Conservation (phyloP, 2,888 invertebrate genomes). For the Cheiracanthium punctorium region DNA sequence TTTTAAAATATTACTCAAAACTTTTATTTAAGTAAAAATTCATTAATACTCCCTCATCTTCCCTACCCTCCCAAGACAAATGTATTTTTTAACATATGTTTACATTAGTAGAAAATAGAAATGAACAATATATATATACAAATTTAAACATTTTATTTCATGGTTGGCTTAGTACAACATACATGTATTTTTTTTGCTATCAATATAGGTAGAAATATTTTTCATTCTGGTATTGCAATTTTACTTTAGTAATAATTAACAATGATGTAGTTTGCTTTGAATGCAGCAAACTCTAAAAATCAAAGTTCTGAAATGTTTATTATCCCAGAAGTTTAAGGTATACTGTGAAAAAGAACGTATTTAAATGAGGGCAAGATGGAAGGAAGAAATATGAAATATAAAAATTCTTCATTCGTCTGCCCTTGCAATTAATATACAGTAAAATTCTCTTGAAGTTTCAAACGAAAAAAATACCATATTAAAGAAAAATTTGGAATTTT, state of each 20-base stretch:
- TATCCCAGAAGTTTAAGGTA: background rate
- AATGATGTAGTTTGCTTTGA: background rate
- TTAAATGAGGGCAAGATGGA: background rate
- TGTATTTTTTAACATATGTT: too few relatives aligned
- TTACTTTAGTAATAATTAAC: background rate
- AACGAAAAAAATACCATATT: too few relatives aligned
- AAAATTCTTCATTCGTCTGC: constrained; percentile 7
- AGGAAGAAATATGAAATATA: background rate
- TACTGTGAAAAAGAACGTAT: background rate
- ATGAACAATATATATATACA: background rate
- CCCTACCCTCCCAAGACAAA: too few relatives aligned
- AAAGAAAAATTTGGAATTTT: too few relatives aligned
- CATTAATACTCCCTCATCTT: too few relatives aligned
- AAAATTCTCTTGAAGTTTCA: background rate
- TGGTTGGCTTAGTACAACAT: background rate
- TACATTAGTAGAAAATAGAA: too few relatives aligned
- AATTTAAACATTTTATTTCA: too few relatives aligned
- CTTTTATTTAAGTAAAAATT: too few relatives aligned
- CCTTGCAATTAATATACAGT: background rate
- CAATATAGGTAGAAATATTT: background rate
- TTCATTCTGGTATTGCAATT: background rate
- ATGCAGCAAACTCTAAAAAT: background rate
- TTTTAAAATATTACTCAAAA: too few relatives aligned
- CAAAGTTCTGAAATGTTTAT: too few relatives aligned
- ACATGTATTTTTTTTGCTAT: background rate